Base-by-base conservation (phyloP, 2,888 invertebrate genomes). In the Nemoura dubitans region DNA sequence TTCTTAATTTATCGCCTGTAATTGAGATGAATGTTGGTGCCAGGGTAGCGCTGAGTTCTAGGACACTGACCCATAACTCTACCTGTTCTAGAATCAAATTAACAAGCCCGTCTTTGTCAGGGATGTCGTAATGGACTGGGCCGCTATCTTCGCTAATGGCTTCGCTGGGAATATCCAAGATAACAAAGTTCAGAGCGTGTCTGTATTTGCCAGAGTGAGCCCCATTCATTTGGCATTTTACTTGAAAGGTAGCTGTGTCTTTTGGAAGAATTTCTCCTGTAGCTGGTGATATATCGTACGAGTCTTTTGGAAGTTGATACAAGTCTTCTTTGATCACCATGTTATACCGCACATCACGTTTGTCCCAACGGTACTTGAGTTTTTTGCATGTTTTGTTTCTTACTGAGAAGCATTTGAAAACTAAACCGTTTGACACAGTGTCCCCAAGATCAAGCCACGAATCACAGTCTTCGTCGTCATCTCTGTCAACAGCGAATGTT, bases 311-410 rank as follows among this genome's bases (percentile, higher is more conserved):
- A n/a, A 90, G 89, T 77, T 90, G 83, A 85, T 90, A 88, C 87
- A 86, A 89, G 14, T 82, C 82, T n/a, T 27, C 87, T n/a, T 86
- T 85, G 76, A 87, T 21, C 10, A 36, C 78, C 43, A 85, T 2
- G 29, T 83, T 7, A 30, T 85, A n/a, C 14, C 42, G 21, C 25
- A 85, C 30, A 86, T 87, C 81, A 85, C 88, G 88, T 88, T 90
- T 89, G 83, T 89, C 89, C 91, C 91, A 90, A 86, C 89, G 89
- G 86, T 90, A 91, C 83, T 86, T 81, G 30, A 91, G 89, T 10
- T 88, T 88, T 82, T 90, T 85, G 30, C 89, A 88, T 83, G 90
- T 89, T 5, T 86, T 77, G 85, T 90, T 90, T n/a, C n/a, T 87
- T 21, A 89, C 87, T 5, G 82, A 86, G n/a, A 84, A 84, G 7